phyloP scores from a whole-genome alignment of 2,888 invertebrate genomes.

The Dromius quadrimaculatus region DNA sequence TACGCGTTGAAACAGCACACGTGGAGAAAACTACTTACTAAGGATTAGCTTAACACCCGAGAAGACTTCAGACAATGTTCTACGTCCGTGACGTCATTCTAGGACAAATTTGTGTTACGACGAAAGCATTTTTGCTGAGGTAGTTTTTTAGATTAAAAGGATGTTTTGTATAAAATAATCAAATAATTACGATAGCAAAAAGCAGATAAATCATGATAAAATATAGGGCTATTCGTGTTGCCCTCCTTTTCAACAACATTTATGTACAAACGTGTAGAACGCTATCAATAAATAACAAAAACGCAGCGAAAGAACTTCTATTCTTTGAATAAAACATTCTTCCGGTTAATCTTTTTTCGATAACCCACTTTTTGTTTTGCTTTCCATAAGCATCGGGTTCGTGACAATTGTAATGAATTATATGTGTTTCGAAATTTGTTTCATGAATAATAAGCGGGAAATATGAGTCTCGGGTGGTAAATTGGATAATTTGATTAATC shows the following conservation, averaged over 20 bases:
- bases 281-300: constrained; percentile 19
- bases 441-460: background rate
- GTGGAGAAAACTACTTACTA: constrained; percentile 37
- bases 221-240: constrained; percentile 15
- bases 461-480: background rate
- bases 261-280: background rate
- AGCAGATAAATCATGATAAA: constrained; percentile 12
- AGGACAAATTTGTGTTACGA: constrained; percentile 15
- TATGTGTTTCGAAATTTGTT: constrained; percentile 1
- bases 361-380: constrained; percentile 24
- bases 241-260: background rate
- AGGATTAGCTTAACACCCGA: constrained; percentile 30
- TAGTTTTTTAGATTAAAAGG: background rate
- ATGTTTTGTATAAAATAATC: constrained; percentile 12
- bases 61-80: background rate
- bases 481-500: constrained; percentile 11
- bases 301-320: constrained; percentile 10
- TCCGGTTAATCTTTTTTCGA: constrained; percentile 35
- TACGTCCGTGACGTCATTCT: background rate
- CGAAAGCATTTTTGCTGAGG: background rate
- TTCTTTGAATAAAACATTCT: constrained; percentile 22
- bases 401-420: constrained; percentile 10
- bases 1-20: constrained; percentile 1
- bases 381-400: background rate
- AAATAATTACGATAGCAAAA: constrained; percentile 22